Conservation (phyloP, 2,113 vertebrate genomes). For the Phaethon lepturus region DNA sequence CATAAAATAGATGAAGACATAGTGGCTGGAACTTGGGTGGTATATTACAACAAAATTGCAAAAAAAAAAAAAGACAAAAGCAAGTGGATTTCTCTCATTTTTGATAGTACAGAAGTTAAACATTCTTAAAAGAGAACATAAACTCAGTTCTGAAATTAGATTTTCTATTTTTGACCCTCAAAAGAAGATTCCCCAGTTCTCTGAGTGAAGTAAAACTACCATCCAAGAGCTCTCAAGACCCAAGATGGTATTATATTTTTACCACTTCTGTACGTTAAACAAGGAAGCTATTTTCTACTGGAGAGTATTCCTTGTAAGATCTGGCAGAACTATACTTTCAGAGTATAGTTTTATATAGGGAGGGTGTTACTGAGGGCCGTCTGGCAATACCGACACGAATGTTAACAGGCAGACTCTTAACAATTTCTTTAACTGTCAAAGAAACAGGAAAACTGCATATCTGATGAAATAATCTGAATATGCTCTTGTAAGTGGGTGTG, state of each 20-base stretch:
- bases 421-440: not conserved
- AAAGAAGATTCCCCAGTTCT: not conserved
- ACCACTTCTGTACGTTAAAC: not conserved
- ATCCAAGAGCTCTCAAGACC: not conserved
- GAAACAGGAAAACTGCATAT: not conserved
- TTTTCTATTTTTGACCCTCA: not conserved
- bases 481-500: not conserved
- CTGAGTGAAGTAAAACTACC: not conserved
- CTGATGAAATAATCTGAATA: not conserved
- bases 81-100: not conserved
- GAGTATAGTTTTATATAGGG: no score
- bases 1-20: slow-evolving; percentile 42
- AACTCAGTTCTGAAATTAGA: not conserved
- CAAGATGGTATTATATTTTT: not conserved
- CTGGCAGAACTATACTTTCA: not conserved
- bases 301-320: not conserved
- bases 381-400: not conserved
- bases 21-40: not conserved
- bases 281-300: not conserved
- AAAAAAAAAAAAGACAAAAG: not conserved
- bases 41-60: not conserved
- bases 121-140: not conserved
- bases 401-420: not conserved
- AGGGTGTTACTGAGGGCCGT: not conserved
- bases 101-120: not conserved